Evolutionary conservation across 2,113 vertebrate species (phyloP), one percentile per base, ranked within the genome.

Genomic region (Poeciliopsis retropinna): DNA sequence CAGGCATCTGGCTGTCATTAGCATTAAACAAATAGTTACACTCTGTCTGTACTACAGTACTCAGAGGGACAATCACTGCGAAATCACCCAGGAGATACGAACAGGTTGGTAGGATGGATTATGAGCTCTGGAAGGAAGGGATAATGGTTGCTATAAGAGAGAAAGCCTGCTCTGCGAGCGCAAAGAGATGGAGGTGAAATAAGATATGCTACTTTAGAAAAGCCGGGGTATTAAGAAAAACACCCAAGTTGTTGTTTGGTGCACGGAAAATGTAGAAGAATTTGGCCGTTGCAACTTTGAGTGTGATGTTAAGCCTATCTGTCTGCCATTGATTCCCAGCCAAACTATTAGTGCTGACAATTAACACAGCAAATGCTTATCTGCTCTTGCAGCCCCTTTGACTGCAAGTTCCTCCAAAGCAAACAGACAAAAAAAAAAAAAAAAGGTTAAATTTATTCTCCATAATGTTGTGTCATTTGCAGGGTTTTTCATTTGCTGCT

Each of bases 11-110:
- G 61, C 79, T 81, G 51, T 79, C 76, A 80, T 90, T 88, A 83
- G 70, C 68, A 70, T 85, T 80, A 87, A 88, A 86, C 79, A 89
- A 89, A 87, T 73, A 64, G 83, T 79, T 86, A 62, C 67, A 84
- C 41, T 79, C 28, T 27, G 83, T 54, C 64, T 73, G 72, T 73
- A 62, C 70, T 54, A 37, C 61, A 69, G 29, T 51, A 32, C 67
- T 47, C 60, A 54, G 78, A 72, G 61, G 32, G 68, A 82, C 67
- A 71, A 66, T 64, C 60, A 61, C 66, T 67, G 79, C 70, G 70
- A 83, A 81, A 84, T 80, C 68, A 85, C 68, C 60, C 67, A 64
- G 64, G 80, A 82, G 78, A 83, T 70, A 61, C 77, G 70, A 64
- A 47, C 7, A 1, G 13, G 72, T 41, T 72, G 68, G 71, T 39